phyloP scores from a whole-genome alignment of 2,113 vertebrate genomes.

The cattle (Bos taurus) region ARS-UCD2.0 NC_037330.1:120834001-120834500 shows the following conservation, averaged over 20 bases:
- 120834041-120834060: background rate
- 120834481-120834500: too few species aligned
- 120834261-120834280: background rate
- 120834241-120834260: background rate
- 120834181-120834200: rapidly evolving
- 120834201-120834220: background rate
- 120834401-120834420: rapidly evolving
- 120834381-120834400: background rate
- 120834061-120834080: background rate
- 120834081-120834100: background rate
- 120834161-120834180: too few species aligned
- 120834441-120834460: rapidly evolving
- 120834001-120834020: background rate
- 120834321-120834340: background rate
- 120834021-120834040: background rate
- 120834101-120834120: background rate
- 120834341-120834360: background rate
- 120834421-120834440: too few species aligned
- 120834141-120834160: background rate
- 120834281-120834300: background rate
- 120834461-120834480: background rate
- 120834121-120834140: background rate
- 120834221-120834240: rapidly evolving
- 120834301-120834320: background rate
- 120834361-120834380: background rate